phyloP scores from a whole-genome alignment of 1,140 invertebrate species.

The Drosophila suzukii region DNA sequence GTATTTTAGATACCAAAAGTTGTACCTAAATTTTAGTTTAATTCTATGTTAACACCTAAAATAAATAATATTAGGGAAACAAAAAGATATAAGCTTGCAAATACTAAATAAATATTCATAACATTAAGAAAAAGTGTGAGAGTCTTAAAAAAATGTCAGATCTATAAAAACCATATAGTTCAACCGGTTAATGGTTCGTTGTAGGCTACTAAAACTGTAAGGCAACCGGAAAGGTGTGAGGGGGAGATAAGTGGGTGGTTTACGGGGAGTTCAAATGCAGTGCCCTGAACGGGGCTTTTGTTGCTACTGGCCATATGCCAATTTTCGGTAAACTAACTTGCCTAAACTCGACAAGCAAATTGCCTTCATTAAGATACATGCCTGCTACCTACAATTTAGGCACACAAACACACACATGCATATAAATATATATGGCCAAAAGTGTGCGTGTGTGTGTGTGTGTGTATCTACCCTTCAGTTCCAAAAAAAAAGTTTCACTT shows the following conservation, averaged over 20 bases:
- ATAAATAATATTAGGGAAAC: background rate
- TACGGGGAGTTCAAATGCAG: constrained; percentile 35
- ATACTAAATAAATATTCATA: background rate
- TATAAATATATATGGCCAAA: constrained; percentile 8
- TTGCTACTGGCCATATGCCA: constrained; percentile 83
- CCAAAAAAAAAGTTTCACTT: no score
- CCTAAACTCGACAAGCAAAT: constrained; percentile 83
- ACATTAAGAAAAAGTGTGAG: no score
- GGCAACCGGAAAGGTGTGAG: background rate
- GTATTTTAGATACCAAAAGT: background rate
- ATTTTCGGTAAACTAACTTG: constrained; percentile 83
- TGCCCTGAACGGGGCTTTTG: constrained; percentile 53
- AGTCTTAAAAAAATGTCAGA: background rate
- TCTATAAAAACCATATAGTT: background rate
- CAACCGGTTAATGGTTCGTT: background rate
- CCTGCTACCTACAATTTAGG: constrained; percentile 80
- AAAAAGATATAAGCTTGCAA: background rate
- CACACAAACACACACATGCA: constrained; percentile 40
- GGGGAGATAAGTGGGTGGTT: constrained; percentile 10
- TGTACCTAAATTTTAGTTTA: background rate
- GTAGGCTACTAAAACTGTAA: constrained; percentile 4
- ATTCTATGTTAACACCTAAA: no score
- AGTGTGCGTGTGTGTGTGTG: constrained; percentile 10
- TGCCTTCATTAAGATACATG: constrained; percentile 83
- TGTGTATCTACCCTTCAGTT: no score